phyloP scores from a whole-genome alignment of 2,888 invertebrate genomes.

The Diarsia rubi region DNA sequence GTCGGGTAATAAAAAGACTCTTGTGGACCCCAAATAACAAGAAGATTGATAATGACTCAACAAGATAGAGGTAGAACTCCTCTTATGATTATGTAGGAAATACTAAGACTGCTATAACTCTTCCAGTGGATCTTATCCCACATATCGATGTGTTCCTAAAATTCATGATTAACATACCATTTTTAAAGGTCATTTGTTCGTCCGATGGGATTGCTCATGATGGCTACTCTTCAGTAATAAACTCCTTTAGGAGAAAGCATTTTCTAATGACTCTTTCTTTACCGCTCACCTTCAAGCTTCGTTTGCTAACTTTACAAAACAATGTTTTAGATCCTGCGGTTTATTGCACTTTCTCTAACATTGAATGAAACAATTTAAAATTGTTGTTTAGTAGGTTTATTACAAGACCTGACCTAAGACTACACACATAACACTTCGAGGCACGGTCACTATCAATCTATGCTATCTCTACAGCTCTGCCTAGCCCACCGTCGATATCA shows the following conservation, averaged over 20 bases:
- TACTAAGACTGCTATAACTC: not conserved
- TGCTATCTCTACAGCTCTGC: not conserved
- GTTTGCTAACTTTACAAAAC: not conserved
- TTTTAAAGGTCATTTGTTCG: not conserved
- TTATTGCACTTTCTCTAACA: not conserved
- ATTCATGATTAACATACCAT: not conserved
- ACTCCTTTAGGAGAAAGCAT: not conserved
- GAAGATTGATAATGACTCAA: not conserved
- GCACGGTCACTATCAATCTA: not conserved
- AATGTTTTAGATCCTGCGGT: not conserved
- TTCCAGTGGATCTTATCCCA: not conserved
- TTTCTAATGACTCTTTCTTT: not conserved
- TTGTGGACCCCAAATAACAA: not conserved
- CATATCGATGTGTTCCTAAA: not conserved
- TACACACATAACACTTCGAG: not conserved
- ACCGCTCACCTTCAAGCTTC: not conserved
- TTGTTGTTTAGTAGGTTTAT: not conserved
- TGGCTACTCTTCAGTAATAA: not conserved
- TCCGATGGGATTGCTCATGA: not conserved
- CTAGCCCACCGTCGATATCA: not conserved
- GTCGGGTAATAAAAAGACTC: no score
- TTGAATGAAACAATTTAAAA: not conserved
- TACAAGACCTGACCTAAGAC: slow-evolving; percentile 28
- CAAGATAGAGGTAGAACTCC: not conserved
- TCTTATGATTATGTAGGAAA: not conserved